Conservation (phyloP, 2,888 invertebrate genomes). For the Epinotia nisella region DNA sequence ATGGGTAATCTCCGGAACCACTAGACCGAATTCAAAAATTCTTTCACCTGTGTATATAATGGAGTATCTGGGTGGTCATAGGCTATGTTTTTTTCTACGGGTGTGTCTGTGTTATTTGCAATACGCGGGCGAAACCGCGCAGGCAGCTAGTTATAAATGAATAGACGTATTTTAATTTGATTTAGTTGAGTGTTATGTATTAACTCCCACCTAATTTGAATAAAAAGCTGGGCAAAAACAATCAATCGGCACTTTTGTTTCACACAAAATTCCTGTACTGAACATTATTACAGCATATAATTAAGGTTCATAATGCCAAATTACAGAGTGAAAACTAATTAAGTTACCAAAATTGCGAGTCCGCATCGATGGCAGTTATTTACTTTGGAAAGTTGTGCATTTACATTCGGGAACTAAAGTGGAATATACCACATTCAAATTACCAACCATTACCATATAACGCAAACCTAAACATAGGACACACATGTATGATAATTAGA, state of each 20-base stretch:
- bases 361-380: conserved; percentile 5
- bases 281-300: background rate
- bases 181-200: too few relatives aligned
- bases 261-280: background rate
- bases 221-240: background rate
- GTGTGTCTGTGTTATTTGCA: too few relatives aligned
- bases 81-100: too few relatives aligned
- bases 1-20: too few relatives aligned
- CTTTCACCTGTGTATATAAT: too few relatives aligned
- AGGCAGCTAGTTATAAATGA: too few relatives aligned
- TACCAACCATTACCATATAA: background rate
- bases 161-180: too few relatives aligned
- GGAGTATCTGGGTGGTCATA: too few relatives aligned
- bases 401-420: background rate
- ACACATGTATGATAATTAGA: too few relatives aligned
- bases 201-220: too few relatives aligned
- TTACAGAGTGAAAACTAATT: background rate
- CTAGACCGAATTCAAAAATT: too few relatives aligned
- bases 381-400: background rate
- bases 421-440: background rate
- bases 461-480: background rate
- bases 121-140: too few relatives aligned
- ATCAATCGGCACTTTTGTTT: background rate
- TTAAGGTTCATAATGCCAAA: background rate
- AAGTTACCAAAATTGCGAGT: background rate